Conservation (phyloP, 2,888 invertebrate genomes). For the Marronus borbonicus region DNA sequence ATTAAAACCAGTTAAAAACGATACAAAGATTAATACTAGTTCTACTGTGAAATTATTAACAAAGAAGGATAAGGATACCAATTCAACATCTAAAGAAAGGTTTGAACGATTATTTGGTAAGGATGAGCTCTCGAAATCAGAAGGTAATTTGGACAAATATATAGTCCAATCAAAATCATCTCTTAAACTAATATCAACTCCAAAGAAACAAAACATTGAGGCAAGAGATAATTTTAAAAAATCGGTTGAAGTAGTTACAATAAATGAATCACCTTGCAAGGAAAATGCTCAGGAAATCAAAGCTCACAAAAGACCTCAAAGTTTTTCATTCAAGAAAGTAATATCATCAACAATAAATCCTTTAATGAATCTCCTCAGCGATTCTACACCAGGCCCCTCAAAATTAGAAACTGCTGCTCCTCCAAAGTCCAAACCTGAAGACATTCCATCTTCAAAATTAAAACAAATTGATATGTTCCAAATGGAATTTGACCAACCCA, state of each 20-base stretch:
- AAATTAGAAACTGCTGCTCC: not conserved
- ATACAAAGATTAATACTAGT: not conserved
- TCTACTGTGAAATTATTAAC: not conserved
- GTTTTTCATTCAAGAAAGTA: constrained; percentile 15
- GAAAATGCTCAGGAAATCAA: not conserved
- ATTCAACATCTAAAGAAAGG: not conserved
- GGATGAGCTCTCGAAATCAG: not conserved
- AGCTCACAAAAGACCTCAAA: not conserved
- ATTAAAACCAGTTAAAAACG: not conserved
- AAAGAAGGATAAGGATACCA: not conserved
- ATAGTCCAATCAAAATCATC: not conserved
- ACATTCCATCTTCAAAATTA: not conserved
- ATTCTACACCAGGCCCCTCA: not conserved
- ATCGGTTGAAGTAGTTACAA: not conserved
- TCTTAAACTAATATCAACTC: constrained; percentile 1
- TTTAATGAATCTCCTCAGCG: not conserved
- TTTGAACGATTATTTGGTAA: not conserved
- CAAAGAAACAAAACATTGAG: not conserved
- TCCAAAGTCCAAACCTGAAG: not conserved
- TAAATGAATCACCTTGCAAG: not conserved
- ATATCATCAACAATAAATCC: not conserved
- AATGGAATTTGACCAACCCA: not conserved
- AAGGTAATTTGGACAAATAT: not conserved
- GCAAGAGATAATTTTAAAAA: not conserved
- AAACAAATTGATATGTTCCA: constrained; percentile 1